Base-by-base conservation (phyloP, 2,113 vertebrate genomes). In the Numida meleagris region DNA sequence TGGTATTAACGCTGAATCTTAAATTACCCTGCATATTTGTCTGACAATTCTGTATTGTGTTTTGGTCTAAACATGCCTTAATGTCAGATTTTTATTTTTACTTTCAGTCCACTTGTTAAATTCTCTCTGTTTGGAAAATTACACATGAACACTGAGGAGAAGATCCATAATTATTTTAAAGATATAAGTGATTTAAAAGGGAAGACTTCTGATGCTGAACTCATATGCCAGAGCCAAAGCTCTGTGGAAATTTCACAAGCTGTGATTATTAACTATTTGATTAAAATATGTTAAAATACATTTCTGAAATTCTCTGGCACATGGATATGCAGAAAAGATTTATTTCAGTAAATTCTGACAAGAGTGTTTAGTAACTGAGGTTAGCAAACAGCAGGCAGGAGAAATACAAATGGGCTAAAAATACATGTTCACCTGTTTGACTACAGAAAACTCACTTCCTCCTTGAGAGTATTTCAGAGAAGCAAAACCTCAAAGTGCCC, bases 41-140 rank as follows among this genome's bases (percentile, higher is more conserved):
- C 50, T 93, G 86, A 76, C 45, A 86, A 88, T 71, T 66, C 85
- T 72, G 21, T 46, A 75, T 43, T 92, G n/a, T 58, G 33, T 66
- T 88, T 91, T 86, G 65, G 76, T 78, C 92, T 93, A 78, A 77
- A 83, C 58, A 58, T 87, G 43, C 50, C 51, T 90, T 66, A n/a
- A 85, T 75, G 55, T 38, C 31, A 9, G 34, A 31, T 5, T 76
- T 57, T 81, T n/a, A n/a, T 82, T 82, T 59, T 63, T 63, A 7
- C 10, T 66, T 50, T 70, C 67, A 95, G 63, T n/a, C 84, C 50
- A 90, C 42, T 94, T 95, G 6, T 79, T 96, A 82, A 71, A 65
- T 74, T 67, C 9, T 48, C 10, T 88, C 27, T 67, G 27, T 24
- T 73, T 90, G 40, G 59, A 87, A 89, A 79, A 87, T 29, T 6